Conservation (phyloP, 2,113 vertebrate species). For the Cyprinodon variegatus region DNA sequence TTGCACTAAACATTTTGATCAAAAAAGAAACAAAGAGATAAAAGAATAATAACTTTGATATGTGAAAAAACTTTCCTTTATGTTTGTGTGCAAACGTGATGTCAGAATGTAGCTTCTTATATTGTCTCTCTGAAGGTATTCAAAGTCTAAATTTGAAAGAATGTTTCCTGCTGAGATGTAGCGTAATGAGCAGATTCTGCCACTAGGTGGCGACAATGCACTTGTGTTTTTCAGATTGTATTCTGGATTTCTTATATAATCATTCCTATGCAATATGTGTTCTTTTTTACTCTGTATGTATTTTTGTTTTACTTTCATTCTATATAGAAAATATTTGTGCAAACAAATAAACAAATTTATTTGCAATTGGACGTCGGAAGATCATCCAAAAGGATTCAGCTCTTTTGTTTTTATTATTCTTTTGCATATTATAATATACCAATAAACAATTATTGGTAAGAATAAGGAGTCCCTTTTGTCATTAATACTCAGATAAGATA, state of each 20-base stretch:
- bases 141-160: neutral
- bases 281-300: slow-evolving; percentile 39
- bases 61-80: slow-evolving; percentile 8
- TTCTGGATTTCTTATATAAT: slow-evolving; percentile 36
- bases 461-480: too few relatives aligned
- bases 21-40: slow-evolving; percentile 7
- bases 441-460: slow-evolving; percentile 42
- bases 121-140: slow-evolving; percentile 1
- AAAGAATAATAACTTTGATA: slow-evolving; percentile 5
- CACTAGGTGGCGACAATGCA: slow-evolving; percentile 70
- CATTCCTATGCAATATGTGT: slow-evolving; percentile 24
- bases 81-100: neutral
- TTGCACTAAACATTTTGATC: slow-evolving; percentile 39
- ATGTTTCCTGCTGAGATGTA: slow-evolving; percentile 9
- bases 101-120: slow-evolving; percentile 31
- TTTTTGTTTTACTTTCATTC: slow-evolving; percentile 24
- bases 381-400: neutral
- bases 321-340: slow-evolving; percentile 8
- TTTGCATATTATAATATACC: slow-evolving; percentile 17
- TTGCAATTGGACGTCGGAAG: slow-evolving; percentile 4
- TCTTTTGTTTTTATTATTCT: slow-evolving; percentile 17
- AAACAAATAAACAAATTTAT: neutral
- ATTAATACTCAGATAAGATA: too few relatives aligned
- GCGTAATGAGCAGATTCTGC: slow-evolving; percentile 36
- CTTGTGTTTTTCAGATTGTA: slow-evolving; percentile 39